A percentile compares a stretch with the other conserved stretches of the same genome.
Conservation (phyloP, 1,140 invertebrate species). For the Holcopasites calliopsidis region DNA sequence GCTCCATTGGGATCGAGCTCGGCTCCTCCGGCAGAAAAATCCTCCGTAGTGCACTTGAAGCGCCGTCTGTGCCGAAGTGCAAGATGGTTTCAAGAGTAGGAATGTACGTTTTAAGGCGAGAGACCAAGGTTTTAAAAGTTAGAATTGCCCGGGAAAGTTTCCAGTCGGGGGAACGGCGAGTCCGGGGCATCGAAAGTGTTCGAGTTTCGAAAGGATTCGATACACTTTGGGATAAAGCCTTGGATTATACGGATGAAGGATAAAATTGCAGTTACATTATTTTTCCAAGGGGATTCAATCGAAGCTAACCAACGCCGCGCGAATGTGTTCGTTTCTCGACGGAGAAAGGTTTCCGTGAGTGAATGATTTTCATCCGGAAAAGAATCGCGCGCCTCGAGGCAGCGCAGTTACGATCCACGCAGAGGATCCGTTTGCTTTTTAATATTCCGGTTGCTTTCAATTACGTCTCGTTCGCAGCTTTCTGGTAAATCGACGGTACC, state of each 20-base stretch:
- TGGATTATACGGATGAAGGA: too few species aligned
- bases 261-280: not conserved
- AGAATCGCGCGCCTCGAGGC: not conserved
- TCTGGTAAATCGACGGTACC: not conserved
- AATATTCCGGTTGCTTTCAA: not conserved
- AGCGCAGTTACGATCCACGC: not conserved
- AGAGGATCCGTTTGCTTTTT: not conserved
- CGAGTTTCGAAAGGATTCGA: too few species aligned
- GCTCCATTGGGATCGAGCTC: not conserved
- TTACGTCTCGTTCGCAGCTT: not conserved
- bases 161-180: not conserved
- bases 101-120: conserved; percentile 10
- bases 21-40: conserved; percentile 18
- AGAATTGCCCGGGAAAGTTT: not conserved
- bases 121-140: conserved; percentile 15
- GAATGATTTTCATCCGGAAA: not conserved
- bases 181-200: not conserved
- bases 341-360: not conserved
- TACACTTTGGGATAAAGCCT: not conserved
- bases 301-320: too few species aligned
- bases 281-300: not conserved
- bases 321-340: not conserved
- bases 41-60: not conserved
- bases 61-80: not conserved
- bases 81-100: not conserved